Base-by-base conservation (phyloP, 2,113 vertebrate species). In the Nicator chloris region DNA sequence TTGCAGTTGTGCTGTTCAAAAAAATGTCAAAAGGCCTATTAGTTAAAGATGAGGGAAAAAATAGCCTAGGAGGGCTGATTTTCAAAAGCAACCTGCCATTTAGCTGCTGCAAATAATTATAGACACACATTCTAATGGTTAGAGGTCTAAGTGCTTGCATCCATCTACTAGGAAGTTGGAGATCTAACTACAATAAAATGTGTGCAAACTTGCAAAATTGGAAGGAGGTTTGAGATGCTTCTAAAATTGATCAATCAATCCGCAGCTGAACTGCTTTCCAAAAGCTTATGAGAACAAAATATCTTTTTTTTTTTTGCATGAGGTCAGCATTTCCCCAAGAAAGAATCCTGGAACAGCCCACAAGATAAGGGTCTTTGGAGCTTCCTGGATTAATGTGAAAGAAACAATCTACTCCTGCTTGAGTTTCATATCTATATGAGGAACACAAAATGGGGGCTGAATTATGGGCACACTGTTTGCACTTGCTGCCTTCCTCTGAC, bases 61-160 rank as follows among this genome's bases (percentile, higher is more conserved):
- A 76, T 47, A 92, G 27, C 44, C 45, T 64, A 81, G 42, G 37
- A 66, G 75, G 40, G 44, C 61, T 86, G 78, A 57, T 91, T 95
- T 93, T 92, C 68, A 70, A 91, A 95, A 95, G 84, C 71, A 92
- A 60, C 44, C 68, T 90, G 59, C 37, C 1, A 0, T 83, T 93
- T 95, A 14, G 6, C n/a, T 92, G 92, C 92, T 95, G 92, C 91
- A 93, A 90, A 56, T 77, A 80, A 93, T 95, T 96, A 88, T 7
- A 88, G 59, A 24, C 6, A 31, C 60, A 35, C 84, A 53, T 88
- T 93, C 85, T 92, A 96, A 92, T 0, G 0, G 80, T 93, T 90
- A 72, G 69, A 82, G 88, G 49, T 79, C 49, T 70, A 71, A 90
- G 24, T 86, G 71, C 51, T 94, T 88, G 68, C 60, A 83, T 88